These are phyloP conservation scores for Calliopum simillimum DNA, from an alignment of 2,888 invertebrate species.

Conservation along the genomic window DNA sequence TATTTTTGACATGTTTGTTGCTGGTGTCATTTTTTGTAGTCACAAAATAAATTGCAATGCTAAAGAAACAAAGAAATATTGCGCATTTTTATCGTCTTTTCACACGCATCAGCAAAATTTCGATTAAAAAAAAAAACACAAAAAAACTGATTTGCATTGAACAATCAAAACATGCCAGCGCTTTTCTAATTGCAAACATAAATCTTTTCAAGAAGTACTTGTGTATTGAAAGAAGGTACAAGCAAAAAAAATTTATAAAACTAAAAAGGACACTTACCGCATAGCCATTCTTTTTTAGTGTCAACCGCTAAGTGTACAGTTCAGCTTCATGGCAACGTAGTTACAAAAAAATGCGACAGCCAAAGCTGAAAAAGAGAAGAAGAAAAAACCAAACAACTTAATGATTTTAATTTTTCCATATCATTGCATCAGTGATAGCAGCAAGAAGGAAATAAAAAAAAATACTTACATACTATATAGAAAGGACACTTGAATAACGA, in stretches of 20 bases:
- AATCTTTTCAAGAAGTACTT: slow-evolving; percentile 5
- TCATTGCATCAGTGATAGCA: slow-evolving; percentile 27
- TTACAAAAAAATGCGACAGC: too few species aligned
- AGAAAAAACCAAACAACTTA: neutral
- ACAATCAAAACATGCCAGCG: slow-evolving; percentile 10
- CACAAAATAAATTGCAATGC: slow-evolving; percentile 6
- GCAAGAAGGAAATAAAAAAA: neutral
- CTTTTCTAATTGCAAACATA: slow-evolving; percentile 14
- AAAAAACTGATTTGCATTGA: neutral
- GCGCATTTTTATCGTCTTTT: neutral
- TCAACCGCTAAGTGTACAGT: too few species aligned
- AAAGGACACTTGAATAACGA: slow-evolving; percentile 24
- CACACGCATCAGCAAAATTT: neutral
- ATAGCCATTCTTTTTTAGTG: too few species aligned
- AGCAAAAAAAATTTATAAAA: too few species aligned
- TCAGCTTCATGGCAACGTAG: too few species aligned
- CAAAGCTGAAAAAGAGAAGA: too few species aligned
- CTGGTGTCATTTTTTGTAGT: neutral
- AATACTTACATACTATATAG: too few species aligned
- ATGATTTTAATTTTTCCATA: slow-evolving; percentile 29
- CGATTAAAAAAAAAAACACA: neutral
- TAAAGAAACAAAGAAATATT: neutral
- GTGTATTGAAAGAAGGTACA: too few species aligned
- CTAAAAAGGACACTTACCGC: too few species aligned
- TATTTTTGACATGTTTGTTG: slow-evolving; percentile 11